Conservation (phyloP, 2,797 vertebrate species). For the Coilia nasus region DNA sequence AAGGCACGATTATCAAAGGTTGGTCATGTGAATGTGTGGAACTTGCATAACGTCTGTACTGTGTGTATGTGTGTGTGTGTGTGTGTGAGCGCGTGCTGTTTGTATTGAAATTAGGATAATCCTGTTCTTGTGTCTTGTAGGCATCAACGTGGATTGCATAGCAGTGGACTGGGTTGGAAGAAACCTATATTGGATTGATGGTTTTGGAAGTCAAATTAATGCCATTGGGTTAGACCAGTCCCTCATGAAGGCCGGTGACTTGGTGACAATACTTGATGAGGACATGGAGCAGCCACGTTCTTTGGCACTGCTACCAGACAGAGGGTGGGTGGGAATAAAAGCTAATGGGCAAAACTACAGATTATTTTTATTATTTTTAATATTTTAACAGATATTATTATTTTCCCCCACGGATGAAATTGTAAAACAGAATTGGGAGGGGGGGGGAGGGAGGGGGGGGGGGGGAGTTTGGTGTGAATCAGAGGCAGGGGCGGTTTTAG, state of each 20-base stretch:
- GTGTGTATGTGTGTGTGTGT: too few species aligned
- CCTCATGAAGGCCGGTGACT: constrained; percentile 66
- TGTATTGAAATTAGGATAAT: background rate
- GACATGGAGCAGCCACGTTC: constrained; percentile 82
- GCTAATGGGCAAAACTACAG: background rate
- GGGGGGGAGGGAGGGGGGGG: too few species aligned
- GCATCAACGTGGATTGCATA: constrained; percentile 82
- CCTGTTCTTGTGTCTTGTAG: constrained; percentile 65
- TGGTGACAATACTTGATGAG: constrained; percentile 79
- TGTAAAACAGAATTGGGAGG: too few species aligned
- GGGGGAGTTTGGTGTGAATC: too few species aligned
- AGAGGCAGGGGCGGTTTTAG: too few species aligned
- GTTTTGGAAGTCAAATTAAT: constrained; percentile 77
- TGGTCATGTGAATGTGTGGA: constrained; percentile 5
- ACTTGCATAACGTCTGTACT: background rate
- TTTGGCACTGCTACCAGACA: constrained; percentile 82
- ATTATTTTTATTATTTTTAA: background rate
- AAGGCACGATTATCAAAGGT: constrained; percentile 86
- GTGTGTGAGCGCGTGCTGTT: background rate
- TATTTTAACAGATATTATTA: too few species aligned
- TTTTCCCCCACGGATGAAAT: background rate
- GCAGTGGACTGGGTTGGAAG: constrained; percentile 90
- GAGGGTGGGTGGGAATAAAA: constrained; percentile 75
- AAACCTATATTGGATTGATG: constrained; percentile 91
- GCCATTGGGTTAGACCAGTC: constrained; percentile 70